Evolutionary conservation across 2,113 vertebrate genomes (phyloP).

Genomic region (Aramus guarauna): DNA sequence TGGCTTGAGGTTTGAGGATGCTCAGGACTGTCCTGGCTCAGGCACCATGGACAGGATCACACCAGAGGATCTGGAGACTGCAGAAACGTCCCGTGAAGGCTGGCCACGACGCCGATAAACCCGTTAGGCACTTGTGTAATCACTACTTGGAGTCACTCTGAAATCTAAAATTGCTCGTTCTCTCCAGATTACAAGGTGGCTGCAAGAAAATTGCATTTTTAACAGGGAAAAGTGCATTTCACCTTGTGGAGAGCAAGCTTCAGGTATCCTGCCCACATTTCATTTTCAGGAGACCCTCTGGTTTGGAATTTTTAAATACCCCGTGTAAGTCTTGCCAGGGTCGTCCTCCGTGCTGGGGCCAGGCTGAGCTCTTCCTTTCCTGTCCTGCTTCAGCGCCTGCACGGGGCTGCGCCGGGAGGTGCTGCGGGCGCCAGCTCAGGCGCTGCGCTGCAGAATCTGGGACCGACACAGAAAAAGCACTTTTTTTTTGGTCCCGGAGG

Average conservation of each 20-base stretch:
- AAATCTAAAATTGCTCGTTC: not conserved
- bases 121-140: not conserved
- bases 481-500: no score
- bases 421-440: not conserved
- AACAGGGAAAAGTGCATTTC: not conserved
- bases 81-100: not conserved
- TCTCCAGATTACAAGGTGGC: not conserved
- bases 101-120: not conserved
- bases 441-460: not conserved
- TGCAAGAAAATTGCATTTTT: not conserved
- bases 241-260: not conserved
- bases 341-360: not conserved
- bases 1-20: not conserved
- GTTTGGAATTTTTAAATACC: not conserved
- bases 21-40: not conserved
- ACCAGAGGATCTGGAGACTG: not conserved
- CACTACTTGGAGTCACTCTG: not conserved
- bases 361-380: not conserved
- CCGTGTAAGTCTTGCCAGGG: not conserved
- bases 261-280: not conserved
- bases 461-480: not conserved
- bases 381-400: not conserved
- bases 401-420: not conserved
- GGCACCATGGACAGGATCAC: not conserved
- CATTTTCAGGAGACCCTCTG: not conserved